A percentile compares a stretch with the other conserved stretches of the same genome.
phyloP scores from a whole-genome alignment of 2,888 invertebrate genomes.

The Carabus problematicus region DNA sequence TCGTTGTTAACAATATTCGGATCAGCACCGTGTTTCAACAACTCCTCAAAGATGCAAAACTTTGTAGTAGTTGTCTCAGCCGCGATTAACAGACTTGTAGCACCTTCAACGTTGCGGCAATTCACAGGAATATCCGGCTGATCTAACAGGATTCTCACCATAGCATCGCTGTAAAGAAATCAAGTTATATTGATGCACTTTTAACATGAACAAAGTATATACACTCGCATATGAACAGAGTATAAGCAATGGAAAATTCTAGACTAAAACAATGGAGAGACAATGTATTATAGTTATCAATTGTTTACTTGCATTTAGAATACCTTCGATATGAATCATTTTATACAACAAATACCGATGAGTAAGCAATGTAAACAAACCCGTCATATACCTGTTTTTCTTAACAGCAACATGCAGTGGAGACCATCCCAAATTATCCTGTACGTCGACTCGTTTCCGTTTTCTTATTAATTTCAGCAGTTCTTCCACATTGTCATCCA shows the following conservation, averaged over 20 bases:
- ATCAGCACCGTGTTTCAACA: conserved; percentile 18
- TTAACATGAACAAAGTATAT: too few relatives aligned
- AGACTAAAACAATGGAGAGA: conserved; percentile 1
- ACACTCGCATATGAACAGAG: neutral
- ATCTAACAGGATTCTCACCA: conserved; percentile 10
- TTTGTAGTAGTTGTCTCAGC: neutral
- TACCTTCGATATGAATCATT: neutral
- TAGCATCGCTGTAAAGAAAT: conserved; percentile 11
- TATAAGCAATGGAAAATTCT: conserved; percentile 1
- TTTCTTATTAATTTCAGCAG: conserved; percentile 4
- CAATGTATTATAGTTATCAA: neutral
- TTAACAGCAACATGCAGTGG: conserved; percentile 24
- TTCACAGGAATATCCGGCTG: conserved; percentile 13
- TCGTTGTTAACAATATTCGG: conserved; percentile 20
- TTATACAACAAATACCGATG: too few relatives aligned
- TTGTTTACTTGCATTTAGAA: neutral
- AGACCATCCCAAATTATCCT: conserved; percentile 28
- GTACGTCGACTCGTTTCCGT: conserved; percentile 21
- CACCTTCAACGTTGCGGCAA: conserved; percentile 21
- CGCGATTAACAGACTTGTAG: conserved; percentile 21
- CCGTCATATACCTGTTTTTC: conserved; percentile 9
- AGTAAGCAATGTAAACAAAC: neutral
- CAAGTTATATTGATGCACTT: neutral
- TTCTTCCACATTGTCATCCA: conserved; percentile 18
- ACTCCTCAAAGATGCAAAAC: neutral